A percentile compares a stretch with the other conserved stretches of the same genome.
These are phyloP conservation scores for Unio delphinus DNA, from an alignment of 2,888 invertebrate genomes.

Conservation along the genomic window DNA sequence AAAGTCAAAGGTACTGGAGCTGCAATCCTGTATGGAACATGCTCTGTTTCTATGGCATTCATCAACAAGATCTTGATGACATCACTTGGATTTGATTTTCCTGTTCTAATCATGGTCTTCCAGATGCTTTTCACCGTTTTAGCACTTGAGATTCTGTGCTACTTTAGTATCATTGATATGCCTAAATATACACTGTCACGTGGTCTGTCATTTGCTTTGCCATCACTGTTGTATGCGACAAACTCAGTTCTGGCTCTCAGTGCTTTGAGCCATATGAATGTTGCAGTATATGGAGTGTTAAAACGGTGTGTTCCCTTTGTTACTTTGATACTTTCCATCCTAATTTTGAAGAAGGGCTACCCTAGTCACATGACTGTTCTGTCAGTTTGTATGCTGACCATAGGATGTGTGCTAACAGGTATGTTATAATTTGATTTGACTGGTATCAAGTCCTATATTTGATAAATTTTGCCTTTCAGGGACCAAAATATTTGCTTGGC, in stretches of 20 bases:
- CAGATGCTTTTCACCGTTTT: constrained; percentile 73
- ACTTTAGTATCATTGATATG: constrained; percentile 55
- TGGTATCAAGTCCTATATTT: too few species aligned
- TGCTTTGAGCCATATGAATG: constrained; percentile 74
- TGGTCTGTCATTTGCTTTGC: constrained; percentile 71
- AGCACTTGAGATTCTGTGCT: constrained; percentile 67
- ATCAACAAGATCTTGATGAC: constrained; percentile 71
- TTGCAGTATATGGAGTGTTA: constrained; percentile 75
- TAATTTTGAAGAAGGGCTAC: constrained; percentile 67
- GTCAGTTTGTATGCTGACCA: constrained; percentile 68
- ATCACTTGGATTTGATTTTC: constrained; percentile 72
- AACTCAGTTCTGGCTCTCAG: constrained; percentile 73
- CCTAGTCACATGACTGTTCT: constrained; percentile 62
- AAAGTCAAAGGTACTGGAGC: constrained; percentile 56
- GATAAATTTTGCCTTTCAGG: too few species aligned
- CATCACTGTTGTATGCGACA: constrained; percentile 73
- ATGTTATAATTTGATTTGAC: constrained; percentile 16
- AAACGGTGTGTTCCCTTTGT: constrained; percentile 73
- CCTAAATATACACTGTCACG: constrained; percentile 70
- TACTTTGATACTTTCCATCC: constrained; percentile 68
- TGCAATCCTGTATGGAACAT: constrained; percentile 70
- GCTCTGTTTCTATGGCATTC: constrained; percentile 72
- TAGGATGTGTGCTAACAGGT: constrained; percentile 73
- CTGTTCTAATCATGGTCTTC: constrained; percentile 73
- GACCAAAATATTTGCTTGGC: too few species aligned